Base-by-base conservation (phyloP, 2,888 invertebrate genomes). In the Leptinotarsa haldemani region DNA sequence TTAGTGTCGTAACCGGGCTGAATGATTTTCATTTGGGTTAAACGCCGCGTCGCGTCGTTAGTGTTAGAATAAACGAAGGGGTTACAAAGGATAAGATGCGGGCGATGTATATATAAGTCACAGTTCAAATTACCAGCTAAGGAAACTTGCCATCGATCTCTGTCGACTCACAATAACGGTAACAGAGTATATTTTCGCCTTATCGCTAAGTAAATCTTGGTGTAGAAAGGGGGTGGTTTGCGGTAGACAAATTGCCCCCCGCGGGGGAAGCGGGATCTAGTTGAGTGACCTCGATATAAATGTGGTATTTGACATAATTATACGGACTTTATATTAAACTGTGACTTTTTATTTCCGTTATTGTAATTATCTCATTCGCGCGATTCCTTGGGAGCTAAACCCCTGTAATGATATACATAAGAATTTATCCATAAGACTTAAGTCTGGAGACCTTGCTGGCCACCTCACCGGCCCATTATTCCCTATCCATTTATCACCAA, bases 141-240 rank as follows among this genome's bases (percentile, higher is more conserved):
- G 25, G 30, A 30, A 40, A 40, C 40, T n/a, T 40, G n/a, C 40
- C 61, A 61, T 61, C 61, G 61, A 61, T 61, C 61, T 61, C 61
- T 61, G 25, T 61, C 61, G 15, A 18, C 30, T 18, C 13, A 61
- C 25, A 61, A 61, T 61, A 22, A 22, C 56, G 56, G 15, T 22
- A 56, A 56, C 56, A 4, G 56, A 56, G 56, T 56, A 22, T 56
- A 56, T 56, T 56, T 56, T 25, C 40, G 22, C 25, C 9, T 40
- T 40, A 61, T 61, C 61, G 61, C 12, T 15, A 3, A 40, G 30
- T 16, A 9, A 18, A 61, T 61, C 61, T 61, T 25, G 18, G 56
- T 22, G 13, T 20, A 15, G 13, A 22, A 3, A 22, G 15, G 22
- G 56, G 56, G 22, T 56, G 56, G 15, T 22, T 22, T 56, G 20